Evolutionary conservation across 2,888 invertebrate species (phyloP).

Genomic region (Lycia hirtaria): DNA sequence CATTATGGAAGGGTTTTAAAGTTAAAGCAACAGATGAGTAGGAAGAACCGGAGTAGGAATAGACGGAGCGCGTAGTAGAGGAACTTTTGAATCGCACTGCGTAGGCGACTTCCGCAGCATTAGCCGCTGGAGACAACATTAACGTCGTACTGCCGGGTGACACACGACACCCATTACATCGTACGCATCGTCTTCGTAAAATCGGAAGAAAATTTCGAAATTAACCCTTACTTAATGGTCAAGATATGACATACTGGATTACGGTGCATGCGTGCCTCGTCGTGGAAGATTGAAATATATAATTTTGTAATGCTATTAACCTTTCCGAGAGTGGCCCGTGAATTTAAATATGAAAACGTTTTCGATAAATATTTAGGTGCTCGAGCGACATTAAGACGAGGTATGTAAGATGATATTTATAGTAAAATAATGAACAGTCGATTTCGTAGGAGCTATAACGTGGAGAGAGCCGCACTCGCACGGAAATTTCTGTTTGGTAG

Average conservation of each 20-base stretch:
- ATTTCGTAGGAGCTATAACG: slow-evolving; percentile 58
- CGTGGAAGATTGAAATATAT: slow-evolving; percentile 25
- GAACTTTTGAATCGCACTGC: slow-evolving; percentile 60
- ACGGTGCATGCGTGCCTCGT: slow-evolving; percentile 15
- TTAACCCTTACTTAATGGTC: slow-evolving; percentile 34
- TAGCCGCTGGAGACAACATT: slow-evolving; percentile 53
- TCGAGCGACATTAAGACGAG: slow-evolving; percentile 31
- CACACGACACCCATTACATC: slow-evolving; percentile 61
- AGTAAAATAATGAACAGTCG: slow-evolving; percentile 52
- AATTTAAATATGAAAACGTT: slow-evolving; percentile 26
- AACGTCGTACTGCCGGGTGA: slow-evolving; percentile 56
- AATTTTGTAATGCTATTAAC: slow-evolving; percentile 25
- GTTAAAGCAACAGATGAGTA: slow-evolving; percentile 34
- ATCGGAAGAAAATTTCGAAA: slow-evolving; percentile 31
- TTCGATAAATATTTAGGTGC: slow-evolving; percentile 15
- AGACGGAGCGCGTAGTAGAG: slow-evolving; percentile 35
- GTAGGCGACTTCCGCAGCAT: slow-evolving; percentile 69
- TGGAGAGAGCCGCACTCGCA: slow-evolving; percentile 41
- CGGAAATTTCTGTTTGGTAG: slow-evolving; percentile 54
- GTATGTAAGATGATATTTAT: slow-evolving; percentile 62
- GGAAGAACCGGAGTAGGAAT: slow-evolving; percentile 34
- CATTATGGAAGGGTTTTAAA: slow-evolving; percentile 30
- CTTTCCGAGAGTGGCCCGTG: slow-evolving; percentile 14
- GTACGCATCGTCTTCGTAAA: slow-evolving; percentile 32
- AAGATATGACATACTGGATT: slow-evolving; percentile 33